Evolutionary conservation across 2,113 vertebrate species (phyloP).

Genomic region (Anarhynchus alexandrinus): DNA sequence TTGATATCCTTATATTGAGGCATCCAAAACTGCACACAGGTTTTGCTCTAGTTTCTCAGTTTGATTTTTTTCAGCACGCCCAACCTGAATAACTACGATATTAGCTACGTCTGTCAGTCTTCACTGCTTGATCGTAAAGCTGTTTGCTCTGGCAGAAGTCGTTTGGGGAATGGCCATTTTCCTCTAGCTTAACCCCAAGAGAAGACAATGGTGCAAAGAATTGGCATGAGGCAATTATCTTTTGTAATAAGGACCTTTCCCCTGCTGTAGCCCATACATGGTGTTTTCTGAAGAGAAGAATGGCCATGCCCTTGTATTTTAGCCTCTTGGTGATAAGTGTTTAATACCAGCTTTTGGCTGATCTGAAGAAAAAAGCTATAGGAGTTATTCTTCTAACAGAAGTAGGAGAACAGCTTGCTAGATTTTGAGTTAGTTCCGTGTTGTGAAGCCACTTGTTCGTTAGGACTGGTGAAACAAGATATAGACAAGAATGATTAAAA

Average conservation of each 20-base stretch:
- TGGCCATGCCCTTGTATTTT: background rate
- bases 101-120: background rate
- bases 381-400: background rate
- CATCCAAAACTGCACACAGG: background rate
- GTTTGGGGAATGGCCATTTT: background rate
- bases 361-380: background rate
- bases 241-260: background rate
- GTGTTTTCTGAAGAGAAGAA: background rate
- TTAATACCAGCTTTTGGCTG: background rate
- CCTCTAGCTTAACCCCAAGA: background rate
- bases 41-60: background rate
- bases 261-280: background rate
- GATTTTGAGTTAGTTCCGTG: background rate
- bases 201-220: background rate
- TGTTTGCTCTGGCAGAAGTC: background rate
- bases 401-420: background rate
- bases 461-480: background rate
- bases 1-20: background rate
- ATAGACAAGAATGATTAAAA: background rate
- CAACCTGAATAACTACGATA: background rate
- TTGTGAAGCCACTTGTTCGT: background rate
- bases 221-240: background rate
- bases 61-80: background rate
- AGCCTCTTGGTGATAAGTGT: background rate
- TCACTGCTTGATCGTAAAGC: background rate